Percentiles rank a stretch among this genome's conserved stretches.
These are phyloP conservation scores for Volucella zonaria DNA, from an alignment of 2,888 invertebrate species.

Conservation along the genomic window DNA sequence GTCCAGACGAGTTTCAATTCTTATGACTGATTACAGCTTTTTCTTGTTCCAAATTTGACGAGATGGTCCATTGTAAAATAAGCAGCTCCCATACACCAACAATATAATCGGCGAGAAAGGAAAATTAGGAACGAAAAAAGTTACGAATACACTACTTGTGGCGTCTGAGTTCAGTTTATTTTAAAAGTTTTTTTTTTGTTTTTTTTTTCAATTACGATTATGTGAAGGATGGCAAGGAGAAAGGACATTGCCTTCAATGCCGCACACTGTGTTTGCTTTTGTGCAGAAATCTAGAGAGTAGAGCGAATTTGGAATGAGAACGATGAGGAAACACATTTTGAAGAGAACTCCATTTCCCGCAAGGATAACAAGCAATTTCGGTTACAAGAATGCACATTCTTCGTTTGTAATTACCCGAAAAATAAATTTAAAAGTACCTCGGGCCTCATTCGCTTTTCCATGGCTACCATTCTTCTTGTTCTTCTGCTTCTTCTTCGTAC, in stretches of 20 bases:
- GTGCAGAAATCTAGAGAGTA: constrained; percentile 5
- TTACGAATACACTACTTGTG: constrained; percentile 53
- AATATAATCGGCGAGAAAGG: background rate
- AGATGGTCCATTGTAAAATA: constrained; percentile 27
- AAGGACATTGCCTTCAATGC: constrained; percentile 31
- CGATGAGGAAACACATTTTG: constrained; percentile 51
- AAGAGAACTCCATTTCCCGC: constrained; percentile 68
- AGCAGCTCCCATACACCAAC: constrained; percentile 47
- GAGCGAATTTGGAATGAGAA: constrained; percentile 28
- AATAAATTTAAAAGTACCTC: constrained; percentile 72
- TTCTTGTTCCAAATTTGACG: constrained; percentile 47
- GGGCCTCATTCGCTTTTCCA: constrained; percentile 61
- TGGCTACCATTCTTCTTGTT: background rate
- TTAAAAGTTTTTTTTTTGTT: constrained; percentile 3
- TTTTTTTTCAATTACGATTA: constrained; percentile 39
- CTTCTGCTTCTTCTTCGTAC: constrained; percentile 13
- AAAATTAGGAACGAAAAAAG: constrained; percentile 4
- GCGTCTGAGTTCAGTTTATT: constrained; percentile 43
- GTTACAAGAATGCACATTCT: constrained; percentile 73
- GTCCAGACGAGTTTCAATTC: constrained; percentile 22
- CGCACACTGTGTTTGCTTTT: constrained; percentile 31
- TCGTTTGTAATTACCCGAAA: constrained; percentile 73
- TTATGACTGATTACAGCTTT: constrained; percentile 48
- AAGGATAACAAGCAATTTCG: constrained; percentile 73
- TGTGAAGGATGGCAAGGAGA: constrained; percentile 25